Percentiles rank a stretch among this genome's conserved stretches.
phyloP scores from a whole-genome alignment of 2,797 vertebrate species.

The Furcifer pardalis region DNA sequence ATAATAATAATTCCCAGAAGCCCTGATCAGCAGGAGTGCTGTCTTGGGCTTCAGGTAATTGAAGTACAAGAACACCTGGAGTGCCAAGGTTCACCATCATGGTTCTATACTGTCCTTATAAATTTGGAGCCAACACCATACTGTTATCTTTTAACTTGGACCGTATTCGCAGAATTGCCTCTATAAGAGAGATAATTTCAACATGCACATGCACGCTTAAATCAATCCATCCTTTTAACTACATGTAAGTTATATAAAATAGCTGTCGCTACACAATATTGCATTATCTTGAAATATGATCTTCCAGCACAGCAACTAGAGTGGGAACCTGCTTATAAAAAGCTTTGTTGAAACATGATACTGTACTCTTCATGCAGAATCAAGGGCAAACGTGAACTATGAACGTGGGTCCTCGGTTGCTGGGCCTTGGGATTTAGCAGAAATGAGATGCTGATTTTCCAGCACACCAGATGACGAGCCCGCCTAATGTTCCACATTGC shows the following conservation, averaged over 20 bases:
- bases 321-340: constrained; percentile 66
- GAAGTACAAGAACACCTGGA: too few relatives aligned
- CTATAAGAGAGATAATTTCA: constrained; percentile 25
- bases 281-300: constrained; percentile 48
- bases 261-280: constrained; percentile 50
- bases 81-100: too few relatives aligned
- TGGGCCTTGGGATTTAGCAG: constrained; percentile 67
- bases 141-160: neutral
- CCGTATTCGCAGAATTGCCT: neutral
- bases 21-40: too few relatives aligned
- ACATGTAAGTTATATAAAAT: constrained; percentile 17
- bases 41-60: too few relatives aligned
- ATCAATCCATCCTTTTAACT: constrained; percentile 44
- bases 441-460: constrained; percentile 65
- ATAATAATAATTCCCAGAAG: too few relatives aligned
- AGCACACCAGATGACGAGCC: constrained; percentile 70
- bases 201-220: constrained; percentile 38
- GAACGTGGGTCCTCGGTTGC: constrained; percentile 59
- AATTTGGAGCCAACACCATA: neutral
- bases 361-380: constrained; percentile 58
- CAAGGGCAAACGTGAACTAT: constrained; percentile 68
- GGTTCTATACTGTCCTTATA: neutral
- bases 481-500: constrained; percentile 60
- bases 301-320: constrained; percentile 59
- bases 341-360: constrained; percentile 60